phyloP scores from a whole-genome alignment of 2,888 invertebrate genomes.

The Apamea epomidion region DNA sequence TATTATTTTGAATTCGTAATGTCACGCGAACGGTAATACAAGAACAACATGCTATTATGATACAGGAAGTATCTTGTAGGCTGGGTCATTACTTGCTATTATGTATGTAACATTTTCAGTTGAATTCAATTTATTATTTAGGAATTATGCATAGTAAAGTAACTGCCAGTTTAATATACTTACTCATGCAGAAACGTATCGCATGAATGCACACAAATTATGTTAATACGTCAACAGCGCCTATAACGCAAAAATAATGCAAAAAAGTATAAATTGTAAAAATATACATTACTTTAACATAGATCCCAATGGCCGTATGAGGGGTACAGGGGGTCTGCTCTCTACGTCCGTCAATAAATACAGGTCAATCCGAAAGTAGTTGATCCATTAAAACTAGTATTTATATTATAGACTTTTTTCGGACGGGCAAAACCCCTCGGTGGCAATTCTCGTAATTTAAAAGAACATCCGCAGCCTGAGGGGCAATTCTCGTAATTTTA shows the following conservation, averaged over 20 bases:
- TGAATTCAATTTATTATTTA: too few relatives aligned
- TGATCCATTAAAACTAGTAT: too few relatives aligned
- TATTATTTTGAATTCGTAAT: conserved; percentile 25
- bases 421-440: too few relatives aligned
- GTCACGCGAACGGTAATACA: conserved; percentile 23
- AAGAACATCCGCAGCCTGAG: too few relatives aligned
- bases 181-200: not conserved
- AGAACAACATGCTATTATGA: conserved; percentile 9
- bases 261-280: not conserved
- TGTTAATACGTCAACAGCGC: not conserved
- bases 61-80: not conserved
- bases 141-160: not conserved
- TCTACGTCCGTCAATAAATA: too few relatives aligned
- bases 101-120: too few relatives aligned
- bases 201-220: not conserved
- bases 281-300: not conserved
- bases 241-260: not conserved
- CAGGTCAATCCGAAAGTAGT: too few relatives aligned
- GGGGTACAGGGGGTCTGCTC: too few relatives aligned
- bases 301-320: not conserved
- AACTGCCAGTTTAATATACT: not conserved
- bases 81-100: not conserved
- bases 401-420: too few relatives aligned
- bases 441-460: too few relatives aligned
- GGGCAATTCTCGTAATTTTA: too few relatives aligned